Evolutionary conservation across 2,888 invertebrate genomes (phyloP).

Genomic region (Eupithecia vulgata): DNA sequence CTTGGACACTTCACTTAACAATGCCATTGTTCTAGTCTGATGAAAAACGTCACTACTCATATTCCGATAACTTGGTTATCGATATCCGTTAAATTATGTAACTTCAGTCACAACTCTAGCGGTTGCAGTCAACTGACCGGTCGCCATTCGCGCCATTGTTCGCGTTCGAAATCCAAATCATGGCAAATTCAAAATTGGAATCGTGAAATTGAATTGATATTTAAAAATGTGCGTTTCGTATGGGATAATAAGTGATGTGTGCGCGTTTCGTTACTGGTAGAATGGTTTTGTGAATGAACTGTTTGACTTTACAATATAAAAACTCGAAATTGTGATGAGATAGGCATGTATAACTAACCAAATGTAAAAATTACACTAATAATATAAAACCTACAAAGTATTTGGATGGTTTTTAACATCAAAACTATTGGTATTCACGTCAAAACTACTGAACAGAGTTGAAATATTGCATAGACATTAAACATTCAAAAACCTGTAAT

Average conservation of each 20-base stretch:
- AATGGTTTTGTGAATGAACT: background rate
- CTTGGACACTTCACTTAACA: background rate
- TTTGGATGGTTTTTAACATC: background rate
- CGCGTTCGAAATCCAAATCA: slow-evolving; percentile 50
- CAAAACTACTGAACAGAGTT: background rate
- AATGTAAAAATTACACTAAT: background rate
- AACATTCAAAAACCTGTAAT: background rate
- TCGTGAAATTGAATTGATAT: slow-evolving; percentile 32
- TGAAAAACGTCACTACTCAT: slow-evolving; percentile 1
- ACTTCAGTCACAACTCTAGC: slow-evolving; percentile 24
- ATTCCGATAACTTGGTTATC: background rate
- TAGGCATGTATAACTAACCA: background rate
- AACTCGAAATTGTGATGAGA: background rate
- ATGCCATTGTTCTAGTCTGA: background rate
- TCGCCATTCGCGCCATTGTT: slow-evolving; percentile 53
- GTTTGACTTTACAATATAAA: background rate
- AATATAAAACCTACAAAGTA: background rate
- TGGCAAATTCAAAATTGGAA: slow-evolving; percentile 44
- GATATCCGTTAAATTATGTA: background rate
- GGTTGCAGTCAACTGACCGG: slow-evolving; percentile 27
- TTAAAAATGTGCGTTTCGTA: slow-evolving; percentile 30
- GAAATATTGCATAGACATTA: too few relatives aligned
- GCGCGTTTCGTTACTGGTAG: slow-evolving; percentile 14
- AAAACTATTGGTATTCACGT: too few relatives aligned
- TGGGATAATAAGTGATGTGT: slow-evolving; percentile 21